Percentiles rank a stretch among this genome's conserved stretches.
phyloP scores from a whole-genome alignment of 2,888 invertebrate genomes.

The Leucania comma region DNA sequence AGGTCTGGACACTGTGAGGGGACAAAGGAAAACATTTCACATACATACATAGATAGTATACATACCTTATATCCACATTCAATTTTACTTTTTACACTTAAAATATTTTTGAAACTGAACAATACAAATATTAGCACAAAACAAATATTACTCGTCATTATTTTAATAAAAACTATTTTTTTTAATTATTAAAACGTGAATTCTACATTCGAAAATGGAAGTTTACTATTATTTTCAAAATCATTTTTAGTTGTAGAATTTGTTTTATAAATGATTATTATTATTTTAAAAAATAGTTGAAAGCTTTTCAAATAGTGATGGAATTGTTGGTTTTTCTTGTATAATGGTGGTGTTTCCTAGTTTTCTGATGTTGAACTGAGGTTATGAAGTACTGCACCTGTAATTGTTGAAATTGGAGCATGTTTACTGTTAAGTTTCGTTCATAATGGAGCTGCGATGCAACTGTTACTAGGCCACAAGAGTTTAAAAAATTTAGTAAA shows the following conservation, averaged over 20 bases:
- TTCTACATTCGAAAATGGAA: conserved; percentile 37
- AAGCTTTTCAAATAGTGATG: background rate
- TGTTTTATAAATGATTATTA: background rate
- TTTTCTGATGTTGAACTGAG: conserved; percentile 33
- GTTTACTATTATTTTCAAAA: conserved; percentile 7
- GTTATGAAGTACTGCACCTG: conserved; percentile 4
- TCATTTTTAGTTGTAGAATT: conserved; percentile 23
- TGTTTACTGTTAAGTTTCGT: conserved; percentile 53
- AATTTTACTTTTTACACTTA: conserved; percentile 69
- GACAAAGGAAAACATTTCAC: too few relatives aligned
- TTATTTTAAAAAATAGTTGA: background rate
- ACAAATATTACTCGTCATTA: conserved; percentile 28
- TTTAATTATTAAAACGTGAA: conserved; percentile 4
- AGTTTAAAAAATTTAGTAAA: too few relatives aligned
- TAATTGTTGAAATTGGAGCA: conserved; percentile 34
- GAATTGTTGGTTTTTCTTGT: conserved; percentile 8
- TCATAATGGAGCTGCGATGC: conserved; percentile 15
- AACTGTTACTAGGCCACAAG: too few relatives aligned
- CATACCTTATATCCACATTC: conserved; percentile 86
- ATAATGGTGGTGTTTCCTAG: conserved; percentile 14
- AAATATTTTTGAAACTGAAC: conserved; percentile 41
- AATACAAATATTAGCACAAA: conserved; percentile 44
- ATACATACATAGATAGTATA: background rate
- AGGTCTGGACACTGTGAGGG: too few relatives aligned
- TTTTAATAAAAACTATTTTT: conserved; percentile 21